Conservation (phyloP, 2,888 invertebrate genomes). For the Cyrtodaria siliqua region DNA sequence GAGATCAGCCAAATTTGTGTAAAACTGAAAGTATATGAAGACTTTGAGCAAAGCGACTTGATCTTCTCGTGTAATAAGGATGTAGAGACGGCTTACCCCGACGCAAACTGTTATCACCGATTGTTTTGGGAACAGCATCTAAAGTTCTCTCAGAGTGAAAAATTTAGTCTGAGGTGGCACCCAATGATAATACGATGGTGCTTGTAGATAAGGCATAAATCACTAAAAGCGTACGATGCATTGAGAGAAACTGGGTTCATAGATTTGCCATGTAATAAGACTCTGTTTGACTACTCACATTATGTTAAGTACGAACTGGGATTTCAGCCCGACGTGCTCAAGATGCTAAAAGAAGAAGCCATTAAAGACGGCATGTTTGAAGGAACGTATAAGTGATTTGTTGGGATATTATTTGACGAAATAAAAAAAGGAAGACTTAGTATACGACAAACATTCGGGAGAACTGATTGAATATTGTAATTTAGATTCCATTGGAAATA, state of each 20-base stretch:
- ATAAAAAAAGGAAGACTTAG: slow-evolving; percentile 50
- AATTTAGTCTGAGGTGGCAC: slow-evolving; percentile 41
- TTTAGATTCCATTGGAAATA: slow-evolving; percentile 51
- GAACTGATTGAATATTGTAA: slow-evolving; percentile 58
- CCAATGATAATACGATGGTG: slow-evolving; percentile 47
- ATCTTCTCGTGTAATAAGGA: slow-evolving; percentile 12
- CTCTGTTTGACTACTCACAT: slow-evolving; percentile 55
- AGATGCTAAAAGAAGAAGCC: slow-evolving; percentile 39
- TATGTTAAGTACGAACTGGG: slow-evolving; percentile 38
- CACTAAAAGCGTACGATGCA: slow-evolving; percentile 29
- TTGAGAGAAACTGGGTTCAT: slow-evolving; percentile 36
- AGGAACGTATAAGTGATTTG: slow-evolving; percentile 19
- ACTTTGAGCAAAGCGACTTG: slow-evolving; percentile 18
- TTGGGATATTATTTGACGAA: slow-evolving; percentile 63
- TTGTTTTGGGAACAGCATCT: slow-evolving; percentile 22
- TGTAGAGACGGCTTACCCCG: slow-evolving; percentile 11
- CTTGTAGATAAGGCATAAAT: slow-evolving; percentile 26
- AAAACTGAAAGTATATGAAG: slow-evolving; percentile 1
- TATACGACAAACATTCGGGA: slow-evolving; percentile 60
- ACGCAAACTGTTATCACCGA: slow-evolving; percentile 8
- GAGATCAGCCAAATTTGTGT: slow-evolving; percentile 8
- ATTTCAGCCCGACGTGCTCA: slow-evolving; percentile 27
- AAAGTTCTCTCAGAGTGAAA: background rate
- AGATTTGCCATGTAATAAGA: slow-evolving; percentile 43
- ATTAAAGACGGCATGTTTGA: slow-evolving; percentile 23